Base-by-base conservation (phyloP, 2,888 invertebrate species). In the Ormia ochracea region DNA sequence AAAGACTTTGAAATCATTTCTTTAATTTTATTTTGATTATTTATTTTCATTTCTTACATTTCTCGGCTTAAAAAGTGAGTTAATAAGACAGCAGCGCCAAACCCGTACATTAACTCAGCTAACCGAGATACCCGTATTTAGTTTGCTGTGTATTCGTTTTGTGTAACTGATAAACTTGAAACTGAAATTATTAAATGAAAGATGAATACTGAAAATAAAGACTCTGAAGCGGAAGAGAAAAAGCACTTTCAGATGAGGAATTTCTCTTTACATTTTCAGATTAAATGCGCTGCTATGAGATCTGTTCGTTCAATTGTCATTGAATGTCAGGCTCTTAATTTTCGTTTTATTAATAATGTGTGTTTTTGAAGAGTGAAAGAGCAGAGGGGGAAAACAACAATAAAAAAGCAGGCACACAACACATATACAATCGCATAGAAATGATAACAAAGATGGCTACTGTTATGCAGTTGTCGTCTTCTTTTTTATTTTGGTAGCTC, bases 1-100 rank as follows among this genome's bases (percentile, higher is more conserved):
- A 87, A 87, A 87, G 87, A 87, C 87, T 87, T 87, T 87, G 87
- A 87, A 87, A 87, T 52, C 59, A 19, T 73, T 58, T 72, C 70
- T 72, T 72, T 41, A 52, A 61, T 61, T 72, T 75, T 63, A 58
- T 75, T 63, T 75, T 75, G 69, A 69, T 58, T 61, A 54, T 41
- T 50, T 23, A 36, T 65, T 33, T 61, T 76, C 52, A 38, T 66
- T 54, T 58, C 65, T 70, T 61, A 45, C 26, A 36, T 48, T 33
- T 26, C 36, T 31, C 12, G 38, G 26, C 14, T 45, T 28, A 6
- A 5, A 33, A 10, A 50, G 31, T 19, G 26, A 43, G 14, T 54
- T 33, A 63, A 43, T 50, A 14, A 6, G 6, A 43, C 21, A 26
- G 43, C 26, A 43, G 1, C 31, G 21, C 14, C 26, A 36, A 69